Conservation (phyloP, 35 echinoderm and acorn worm species). For the Diadema setosum region DNA sequence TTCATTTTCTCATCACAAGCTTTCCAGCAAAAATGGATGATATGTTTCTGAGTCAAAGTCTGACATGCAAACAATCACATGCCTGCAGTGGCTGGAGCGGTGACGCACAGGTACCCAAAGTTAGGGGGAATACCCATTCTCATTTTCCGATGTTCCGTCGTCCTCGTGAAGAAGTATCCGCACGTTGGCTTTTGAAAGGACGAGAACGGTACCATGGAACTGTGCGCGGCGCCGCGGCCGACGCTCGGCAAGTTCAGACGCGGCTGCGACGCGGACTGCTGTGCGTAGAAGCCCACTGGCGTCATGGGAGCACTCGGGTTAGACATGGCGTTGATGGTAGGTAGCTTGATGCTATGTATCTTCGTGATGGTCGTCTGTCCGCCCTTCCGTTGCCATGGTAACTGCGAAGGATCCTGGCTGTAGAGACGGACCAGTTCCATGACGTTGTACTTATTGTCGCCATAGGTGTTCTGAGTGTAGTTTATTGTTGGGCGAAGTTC, state of each 20-base stretch:
- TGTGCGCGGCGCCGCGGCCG: not conserved
- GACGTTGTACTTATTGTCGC: slow-evolving; percentile 9
- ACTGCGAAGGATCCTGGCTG: not conserved
- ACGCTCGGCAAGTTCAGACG: not conserved
- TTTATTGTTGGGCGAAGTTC: not conserved
- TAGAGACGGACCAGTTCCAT: not conserved
- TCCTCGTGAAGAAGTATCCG: not conserved
- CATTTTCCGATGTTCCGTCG: not conserved
- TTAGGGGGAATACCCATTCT: slow-evolving; percentile 12
- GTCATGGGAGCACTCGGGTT: not conserved
- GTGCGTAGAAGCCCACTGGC: not conserved
- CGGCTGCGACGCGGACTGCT: not conserved
- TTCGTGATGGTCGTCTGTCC: not conserved
- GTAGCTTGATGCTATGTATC: not conserved
- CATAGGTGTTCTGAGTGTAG: not conserved
- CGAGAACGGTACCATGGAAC: not conserved
- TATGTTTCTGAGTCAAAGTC: too few relatives aligned
- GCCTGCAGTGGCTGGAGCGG: not conserved
- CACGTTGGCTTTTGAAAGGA: not conserved
- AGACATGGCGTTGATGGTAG: not conserved
- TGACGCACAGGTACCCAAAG: not conserved
- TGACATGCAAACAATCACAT: too few relatives aligned
- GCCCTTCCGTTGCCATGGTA: not conserved
- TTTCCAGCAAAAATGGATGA: too few relatives aligned
- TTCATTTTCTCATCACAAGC: too few relatives aligned